phyloP scores from a whole-genome alignment of 2,113 vertebrate genomes.

The Pithys albifrons region DNA sequence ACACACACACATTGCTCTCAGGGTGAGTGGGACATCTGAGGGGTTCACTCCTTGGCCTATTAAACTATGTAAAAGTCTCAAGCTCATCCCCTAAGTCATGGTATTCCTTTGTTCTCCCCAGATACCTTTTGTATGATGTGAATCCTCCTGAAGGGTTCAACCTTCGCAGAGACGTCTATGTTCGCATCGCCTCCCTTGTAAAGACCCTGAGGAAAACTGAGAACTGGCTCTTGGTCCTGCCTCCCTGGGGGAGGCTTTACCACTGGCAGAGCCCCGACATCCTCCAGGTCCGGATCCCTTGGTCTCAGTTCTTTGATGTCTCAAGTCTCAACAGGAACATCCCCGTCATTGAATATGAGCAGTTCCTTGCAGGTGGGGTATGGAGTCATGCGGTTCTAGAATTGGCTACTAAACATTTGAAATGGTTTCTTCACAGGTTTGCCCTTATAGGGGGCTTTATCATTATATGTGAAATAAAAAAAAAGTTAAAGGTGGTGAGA shows the following conservation, averaged over 20 bases:
- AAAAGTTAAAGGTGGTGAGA: not conserved
- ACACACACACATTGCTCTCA: rapidly evolving
- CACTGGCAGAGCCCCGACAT: slow-evolving; percentile 95
- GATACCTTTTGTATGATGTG: slow-evolving; percentile 94
- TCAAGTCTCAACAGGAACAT: slow-evolving; percentile 87
- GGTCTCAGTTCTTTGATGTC: slow-evolving; percentile 91
- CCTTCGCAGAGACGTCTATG: slow-evolving; percentile 93
- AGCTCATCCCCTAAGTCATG: not conserved
- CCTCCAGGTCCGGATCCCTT: slow-evolving; percentile 87
- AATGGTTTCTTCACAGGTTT: not conserved
- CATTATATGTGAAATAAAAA: not conserved
- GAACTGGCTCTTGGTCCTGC: slow-evolving; percentile 93
- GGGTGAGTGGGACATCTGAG: rapidly evolving
- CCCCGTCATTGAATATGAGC: slow-evolving; percentile 92
- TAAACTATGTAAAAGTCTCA: rapidly evolving
- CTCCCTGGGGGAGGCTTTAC: slow-evolving; percentile 96
- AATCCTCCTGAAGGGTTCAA: slow-evolving; percentile 98
- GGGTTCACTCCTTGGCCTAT: rapidly evolving
- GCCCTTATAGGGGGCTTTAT: not conserved
- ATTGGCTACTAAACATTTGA: not conserved
- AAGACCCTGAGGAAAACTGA: slow-evolving; percentile 85
- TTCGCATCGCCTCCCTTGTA: slow-evolving; percentile 89
- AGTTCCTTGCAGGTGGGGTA: slow-evolving; percentile 89
- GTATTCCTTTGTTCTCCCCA: slow-evolving; percentile 28
- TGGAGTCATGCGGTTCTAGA: not conserved